These are phyloP conservation scores for Cynoglossus semilaevis DNA, from an alignment of 2,113 vertebrate genomes.

Conservation along the genomic window DNA sequence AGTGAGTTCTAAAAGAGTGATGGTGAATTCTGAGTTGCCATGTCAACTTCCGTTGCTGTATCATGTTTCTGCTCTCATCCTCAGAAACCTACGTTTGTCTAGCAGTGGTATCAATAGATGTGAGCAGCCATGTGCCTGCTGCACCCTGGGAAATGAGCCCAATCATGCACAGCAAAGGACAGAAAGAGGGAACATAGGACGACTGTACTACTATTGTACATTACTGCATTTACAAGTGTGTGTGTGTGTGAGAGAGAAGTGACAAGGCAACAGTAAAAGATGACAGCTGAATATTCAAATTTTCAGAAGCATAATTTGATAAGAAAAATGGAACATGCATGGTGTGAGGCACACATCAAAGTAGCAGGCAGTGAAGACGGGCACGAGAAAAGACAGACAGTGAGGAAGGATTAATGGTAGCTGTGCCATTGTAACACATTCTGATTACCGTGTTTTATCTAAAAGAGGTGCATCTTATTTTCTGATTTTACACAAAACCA, in stretches of 20 bases:
- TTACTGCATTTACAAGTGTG: not conserved
- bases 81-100: constrained; percentile 24
- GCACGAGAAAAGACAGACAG: not conserved
- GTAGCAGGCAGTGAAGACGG: constrained; percentile 9
- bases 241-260: constrained; percentile 5
- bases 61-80: constrained; percentile 29
- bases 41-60: constrained; percentile 55
- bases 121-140: constrained; percentile 43
- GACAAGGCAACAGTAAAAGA: constrained; percentile 4
- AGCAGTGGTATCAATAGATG: too few relatives aligned
- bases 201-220: not conserved
- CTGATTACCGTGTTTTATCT: too few relatives aligned
- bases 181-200: constrained; percentile 27
- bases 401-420: too few relatives aligned
- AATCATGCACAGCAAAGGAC: constrained; percentile 56
- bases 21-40: constrained; percentile 57
- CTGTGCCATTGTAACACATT: too few relatives aligned
- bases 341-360: too few relatives aligned
- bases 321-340: constrained; percentile 33
- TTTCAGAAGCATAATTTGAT: constrained; percentile 18
- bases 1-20: not conserved
- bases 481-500: too few relatives aligned
- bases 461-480: too few relatives aligned
- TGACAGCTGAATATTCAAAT: constrained; percentile 39
- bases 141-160: constrained; percentile 46